Percentiles rank a stretch among this genome's conserved stretches.
These are phyloP conservation scores for Lepidurus packardi DNA, from an alignment of 1,140 invertebrate genomes.

Conservation along the genomic window DNA sequence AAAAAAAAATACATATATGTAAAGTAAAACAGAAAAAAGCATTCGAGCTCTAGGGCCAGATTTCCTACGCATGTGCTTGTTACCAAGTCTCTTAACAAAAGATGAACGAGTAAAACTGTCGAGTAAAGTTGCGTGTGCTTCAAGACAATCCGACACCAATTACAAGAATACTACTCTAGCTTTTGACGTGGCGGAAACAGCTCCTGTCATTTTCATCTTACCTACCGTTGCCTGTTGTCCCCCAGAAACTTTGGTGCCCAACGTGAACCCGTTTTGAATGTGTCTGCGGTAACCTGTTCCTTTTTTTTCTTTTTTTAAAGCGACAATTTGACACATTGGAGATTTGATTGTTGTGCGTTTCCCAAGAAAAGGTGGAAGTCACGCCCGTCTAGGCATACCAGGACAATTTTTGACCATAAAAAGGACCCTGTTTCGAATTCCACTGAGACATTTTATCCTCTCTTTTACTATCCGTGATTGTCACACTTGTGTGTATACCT, in stretches of 20 bases:
- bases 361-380: no score
- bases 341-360: no score
- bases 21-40: not conserved
- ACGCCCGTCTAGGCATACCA: no score
- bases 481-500: not conserved
- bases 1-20: not conserved
- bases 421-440: not conserved
- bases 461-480: not conserved
- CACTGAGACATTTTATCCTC: not conserved
- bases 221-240: no score
- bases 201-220: not conserved
- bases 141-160: not conserved
- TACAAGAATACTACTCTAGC: not conserved
- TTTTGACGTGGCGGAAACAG: not conserved
- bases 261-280: not conserved
- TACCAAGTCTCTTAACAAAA: not conserved
- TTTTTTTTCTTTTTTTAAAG: no score
- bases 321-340: no score
- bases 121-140: not conserved
- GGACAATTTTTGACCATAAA: no score
- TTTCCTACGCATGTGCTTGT: not conserved
- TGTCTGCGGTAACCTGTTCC: no score
- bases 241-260: not conserved
- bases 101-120: no score
- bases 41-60: not conserved